Conservation (phyloP, 2,888 invertebrate genomes). For the Ichneumoninae sp. region DNA sequence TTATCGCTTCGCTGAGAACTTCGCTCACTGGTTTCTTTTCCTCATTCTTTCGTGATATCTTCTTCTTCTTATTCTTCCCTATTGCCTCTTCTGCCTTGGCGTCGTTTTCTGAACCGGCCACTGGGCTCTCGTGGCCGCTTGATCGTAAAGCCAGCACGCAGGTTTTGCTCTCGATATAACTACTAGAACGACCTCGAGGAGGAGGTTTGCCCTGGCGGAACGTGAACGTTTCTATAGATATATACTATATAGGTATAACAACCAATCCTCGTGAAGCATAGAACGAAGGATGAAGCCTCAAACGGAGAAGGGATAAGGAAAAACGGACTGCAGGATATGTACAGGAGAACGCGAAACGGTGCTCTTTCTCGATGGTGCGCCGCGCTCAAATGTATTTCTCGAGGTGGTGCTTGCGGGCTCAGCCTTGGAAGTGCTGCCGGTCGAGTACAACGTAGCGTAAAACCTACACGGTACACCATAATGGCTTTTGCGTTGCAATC, state of each 20-base stretch:
- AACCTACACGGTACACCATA: constrained; percentile 46
- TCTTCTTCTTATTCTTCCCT: constrained; percentile 1
- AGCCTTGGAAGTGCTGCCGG: constrained; percentile 53
- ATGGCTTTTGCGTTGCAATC: constrained; percentile 64
- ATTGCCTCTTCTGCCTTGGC: constrained; percentile 7
- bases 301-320: constrained; percentile 38
- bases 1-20: neutral
- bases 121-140: neutral
- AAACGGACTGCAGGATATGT: constrained; percentile 18
- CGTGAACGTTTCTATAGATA: constrained; percentile 52
- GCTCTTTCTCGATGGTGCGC: constrained; percentile 47
- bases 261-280: constrained; percentile 11
- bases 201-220: constrained; percentile 63
- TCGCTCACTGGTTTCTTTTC: neutral
- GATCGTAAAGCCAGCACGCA: constrained; percentile 47
- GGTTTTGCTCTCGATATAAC: constrained; percentile 53
- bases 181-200: constrained; percentile 68
- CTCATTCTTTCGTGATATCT: constrained; percentile 43
- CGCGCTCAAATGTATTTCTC: constrained; percentile 38
- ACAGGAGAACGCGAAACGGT: constrained; percentile 45
- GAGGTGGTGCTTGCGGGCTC: constrained; percentile 27
- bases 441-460: constrained; percentile 45
- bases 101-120: neutral
- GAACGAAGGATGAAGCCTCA: constrained; percentile 43
- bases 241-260: constrained; percentile 3